Base-by-base conservation (phyloP, 2,113 vertebrate genomes). In the Beaufortia kweichowensis region DNA sequence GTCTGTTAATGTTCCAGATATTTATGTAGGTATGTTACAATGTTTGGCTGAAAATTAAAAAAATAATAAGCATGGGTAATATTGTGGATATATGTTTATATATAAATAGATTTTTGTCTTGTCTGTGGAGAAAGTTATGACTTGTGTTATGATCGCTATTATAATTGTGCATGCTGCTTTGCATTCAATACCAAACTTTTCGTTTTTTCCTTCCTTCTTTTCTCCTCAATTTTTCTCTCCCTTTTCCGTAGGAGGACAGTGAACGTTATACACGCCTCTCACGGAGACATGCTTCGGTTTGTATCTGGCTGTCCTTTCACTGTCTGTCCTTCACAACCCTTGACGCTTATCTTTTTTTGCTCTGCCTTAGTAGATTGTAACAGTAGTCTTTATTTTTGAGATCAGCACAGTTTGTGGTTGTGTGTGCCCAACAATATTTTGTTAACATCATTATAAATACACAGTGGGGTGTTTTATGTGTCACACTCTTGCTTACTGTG, bases 241-340 rank as follows among this genome's bases (percentile, higher is more conserved):
- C 82, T 74, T 26, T 57, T 6, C 23, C 33, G 39, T 63, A 98
- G 97, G 97, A 99, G 89, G 95, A 99, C 91, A 99, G 94, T 88
- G 97, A 98, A 87, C 92, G 90, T 83, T 98, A 93, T 82, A 94
- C 95, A 6, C 94, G 90, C 85, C 91, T 93, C 89, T 88, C 94
- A 84, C 86, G 92, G 83, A 93, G 91, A 79, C 93, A 90, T 79
- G 87, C 92, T 17, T 94, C 92, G 97, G 96, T 98, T 84, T 92
- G 96, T 98, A 93, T 79, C 9, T 63, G 71, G 79, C 69, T 80
- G 68, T 77, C 79, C 76, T 35, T 69, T 66, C 28, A 8, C 6
- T 77, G 55, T 79, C 29, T 74, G 24, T 74, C 56, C 59, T 43
- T 7, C 14, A 78, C 57, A 56, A 24, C 41, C 29, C 74, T 26